A percentile compares a stretch with the other conserved stretches of the same genome.
Conservation (phyloP, 1,140 invertebrate genomes). For the Phocides pigmalion region DNA sequence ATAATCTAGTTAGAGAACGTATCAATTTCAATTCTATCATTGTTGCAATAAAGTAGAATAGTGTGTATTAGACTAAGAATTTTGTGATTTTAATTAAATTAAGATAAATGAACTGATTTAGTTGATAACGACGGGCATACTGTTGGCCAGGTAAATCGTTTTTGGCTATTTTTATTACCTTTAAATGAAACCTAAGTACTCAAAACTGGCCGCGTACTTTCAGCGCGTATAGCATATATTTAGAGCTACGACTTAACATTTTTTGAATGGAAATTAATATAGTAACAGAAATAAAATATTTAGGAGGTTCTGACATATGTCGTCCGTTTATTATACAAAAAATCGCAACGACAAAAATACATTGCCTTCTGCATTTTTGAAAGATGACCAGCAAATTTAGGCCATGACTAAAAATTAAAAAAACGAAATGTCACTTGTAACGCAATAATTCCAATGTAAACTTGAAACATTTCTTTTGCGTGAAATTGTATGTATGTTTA, state of each 20-base stretch:
- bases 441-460: no score
- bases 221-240: neutral
- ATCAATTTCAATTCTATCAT: constrained; percentile 11
- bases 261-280: constrained; percentile 15
- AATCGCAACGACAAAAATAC: neutral
- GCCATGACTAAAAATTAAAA: neutral
- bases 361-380: neutral
- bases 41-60: constrained; percentile 3
- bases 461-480: no score
- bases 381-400: constrained; percentile 10
- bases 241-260: constrained; percentile 11
- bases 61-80: constrained; percentile 22
- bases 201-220: neutral
- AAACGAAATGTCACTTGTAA: neutral
- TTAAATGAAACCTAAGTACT: neutral
- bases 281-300: neutral
- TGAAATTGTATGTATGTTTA: no score
- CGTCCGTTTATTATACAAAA: neutral
- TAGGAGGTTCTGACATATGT: no score
- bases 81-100: constrained; percentile 29
- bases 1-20: neutral
- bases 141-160: constrained; percentile 8
- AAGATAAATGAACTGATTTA: constrained; percentile 28
- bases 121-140: neutral
- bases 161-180: neutral